phyloP scores from a whole-genome alignment of 2,888 invertebrate genomes.

The Aspidapion aeneum region DNA sequence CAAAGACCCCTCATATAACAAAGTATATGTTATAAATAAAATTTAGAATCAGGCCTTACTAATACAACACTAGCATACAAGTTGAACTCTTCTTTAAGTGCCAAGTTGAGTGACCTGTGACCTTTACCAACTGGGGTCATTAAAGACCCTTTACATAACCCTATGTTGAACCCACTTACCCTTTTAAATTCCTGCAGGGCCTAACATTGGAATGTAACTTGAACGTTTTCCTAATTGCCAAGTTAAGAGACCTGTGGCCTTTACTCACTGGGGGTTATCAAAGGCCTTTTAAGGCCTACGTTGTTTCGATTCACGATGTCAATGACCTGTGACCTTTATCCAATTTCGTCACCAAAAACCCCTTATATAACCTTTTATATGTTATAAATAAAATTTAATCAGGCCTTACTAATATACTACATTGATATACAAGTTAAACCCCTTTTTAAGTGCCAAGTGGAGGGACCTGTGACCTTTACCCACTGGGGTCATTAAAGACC shows the following conservation, averaged over 20 bases:
- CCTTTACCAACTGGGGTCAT: constrained; percentile 99
- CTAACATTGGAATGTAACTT: constrained; percentile 96
- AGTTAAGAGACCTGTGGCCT: constrained; percentile 96
- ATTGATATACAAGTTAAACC: constrained; percentile 96
- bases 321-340: too few species aligned
- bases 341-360: too few species aligned
- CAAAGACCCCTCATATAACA: too few species aligned
- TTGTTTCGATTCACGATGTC: constrained; percentile 95
- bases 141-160: too few species aligned
- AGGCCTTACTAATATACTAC: too few species aligned
- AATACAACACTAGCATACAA: too few species aligned
- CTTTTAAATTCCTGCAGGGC: constrained; percentile 94
- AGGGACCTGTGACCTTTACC: constrained; percentile 98
- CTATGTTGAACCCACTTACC: too few species aligned
- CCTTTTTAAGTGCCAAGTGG: constrained; percentile 95
- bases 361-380: too few species aligned
- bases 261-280: constrained; percentile 99
- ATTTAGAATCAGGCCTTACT: too few species aligned
- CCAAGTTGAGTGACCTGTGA: constrained; percentile 96
- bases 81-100: constrained; percentile 95
- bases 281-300: constrained; percentile 96
- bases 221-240: constrained; percentile 96
- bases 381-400: too few species aligned
- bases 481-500: too few species aligned
- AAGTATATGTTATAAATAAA: too few species aligned